Base-by-base conservation (phyloP, 2,113 vertebrate genomes). In the Ciconia stormi region DNA sequence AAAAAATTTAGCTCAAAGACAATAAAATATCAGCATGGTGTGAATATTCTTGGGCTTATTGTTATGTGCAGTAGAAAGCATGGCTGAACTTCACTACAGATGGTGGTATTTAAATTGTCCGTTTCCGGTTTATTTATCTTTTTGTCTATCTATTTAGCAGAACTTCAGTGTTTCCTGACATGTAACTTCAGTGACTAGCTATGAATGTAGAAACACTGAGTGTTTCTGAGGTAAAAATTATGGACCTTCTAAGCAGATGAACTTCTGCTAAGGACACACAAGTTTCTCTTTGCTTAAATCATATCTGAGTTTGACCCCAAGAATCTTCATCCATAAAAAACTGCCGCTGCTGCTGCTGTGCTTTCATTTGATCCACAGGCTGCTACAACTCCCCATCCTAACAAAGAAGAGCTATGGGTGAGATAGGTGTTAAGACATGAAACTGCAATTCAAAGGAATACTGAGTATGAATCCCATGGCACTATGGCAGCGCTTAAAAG, bases 391-490 rank as follows among this genome's bases (percentile, higher is more conserved):
- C 59, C 40, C 49, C 19, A 56, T 49, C 22, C n/a, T 73, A 79
- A 86, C 66, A 94, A 89, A 69, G 56, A 70, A 78, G 18, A 72
- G 10, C n/a, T 61, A 38, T 16, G 25, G 84, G 63, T 90, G 84
- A 97, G 81, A 53, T 80, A 82, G 1, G 6, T 86, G 67, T 86
- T 93, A 81, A 92, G 71, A 92, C 46, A 87, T 62, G 32, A 96
- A 91, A 80, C 18, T 90, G 21, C 52, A 91, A 70, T 72, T 80
- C 62, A 95, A 91, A 96, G 72, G 65, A 83, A 90, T 58, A 82
- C 58, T 55, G 19, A 69, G 16, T 72, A 74, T 20, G 53, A 95
- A 89, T 91, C 86, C 65, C 53, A 56, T 6, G 6, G 49, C 56
- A 79, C 59, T 32, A 63, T 11, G 42, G 44, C 25, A 92, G 59